phyloP scores from a whole-genome alignment of 1,140 invertebrate genomes.

The Doryteuthis pealeii region DNA sequence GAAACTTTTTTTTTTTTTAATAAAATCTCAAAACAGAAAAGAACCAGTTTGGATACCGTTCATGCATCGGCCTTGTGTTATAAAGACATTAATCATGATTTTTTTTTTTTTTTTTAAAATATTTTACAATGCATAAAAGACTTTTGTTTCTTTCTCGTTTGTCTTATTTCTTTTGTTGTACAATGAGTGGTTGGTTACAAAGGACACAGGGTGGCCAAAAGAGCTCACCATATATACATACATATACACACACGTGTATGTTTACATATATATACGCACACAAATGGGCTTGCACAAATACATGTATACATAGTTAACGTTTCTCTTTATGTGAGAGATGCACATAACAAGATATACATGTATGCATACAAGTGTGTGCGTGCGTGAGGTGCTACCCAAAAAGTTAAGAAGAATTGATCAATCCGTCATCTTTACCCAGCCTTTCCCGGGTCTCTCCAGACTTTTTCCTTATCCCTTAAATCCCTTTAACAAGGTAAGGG shows the following conservation, averaged over 20 bases:
- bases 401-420: background rate
- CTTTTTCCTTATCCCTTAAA: no score
- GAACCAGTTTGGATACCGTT: no score
- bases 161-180: no score
- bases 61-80: no score
- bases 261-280: background rate
- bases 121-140: no score
- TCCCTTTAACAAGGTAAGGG: background rate
- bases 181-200: no score
- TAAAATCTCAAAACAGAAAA: background rate
- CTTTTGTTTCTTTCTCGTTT: no score
- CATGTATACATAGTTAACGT: background rate
- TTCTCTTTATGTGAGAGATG: background rate
- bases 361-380: conserved; percentile 10
- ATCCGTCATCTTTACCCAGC: background rate
- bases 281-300: background rate
- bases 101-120: no score
- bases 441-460: background rate
- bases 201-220: no score
- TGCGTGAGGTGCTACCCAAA: conserved; percentile 3
- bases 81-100: no score
- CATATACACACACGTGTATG: background rate
- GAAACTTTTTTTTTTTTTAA: background rate
- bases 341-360: conserved; percentile 9
- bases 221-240: background rate